Conservation (phyloP, 2,113 vertebrate species). For the Nematolebias whitei region DNA sequence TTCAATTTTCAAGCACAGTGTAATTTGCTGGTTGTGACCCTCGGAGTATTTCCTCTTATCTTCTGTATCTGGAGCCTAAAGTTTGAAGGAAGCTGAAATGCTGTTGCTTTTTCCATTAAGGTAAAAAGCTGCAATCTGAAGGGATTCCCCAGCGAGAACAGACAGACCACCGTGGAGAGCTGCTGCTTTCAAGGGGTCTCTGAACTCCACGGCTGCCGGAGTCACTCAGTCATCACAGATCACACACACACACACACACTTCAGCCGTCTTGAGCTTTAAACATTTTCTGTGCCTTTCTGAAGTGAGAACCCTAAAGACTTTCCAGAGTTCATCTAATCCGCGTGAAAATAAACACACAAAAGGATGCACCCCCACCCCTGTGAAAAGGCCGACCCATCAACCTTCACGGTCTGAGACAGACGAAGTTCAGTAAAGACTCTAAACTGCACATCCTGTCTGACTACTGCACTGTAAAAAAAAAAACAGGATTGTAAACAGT, state of each 20-base stretch:
- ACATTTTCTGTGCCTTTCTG: conserved; percentile 50
- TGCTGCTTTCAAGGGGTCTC: conserved; percentile 63
- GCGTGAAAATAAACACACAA: conserved; percentile 68
- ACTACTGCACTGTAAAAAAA: conserved; percentile 22
- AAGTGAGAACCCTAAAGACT: conserved; percentile 48
- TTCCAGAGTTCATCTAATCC: conserved; percentile 67
- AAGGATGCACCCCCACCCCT: conserved; percentile 33
- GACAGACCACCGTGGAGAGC: conserved; percentile 75
- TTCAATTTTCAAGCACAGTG: conserved; percentile 13
- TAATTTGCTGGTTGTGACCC: conserved; percentile 5
- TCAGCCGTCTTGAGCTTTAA: conserved; percentile 23
- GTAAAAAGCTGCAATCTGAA: conserved; percentile 64
- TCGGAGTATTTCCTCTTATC: conserved; percentile 31
- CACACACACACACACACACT: conserved; percentile 28
- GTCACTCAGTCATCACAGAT: conserved; percentile 71
- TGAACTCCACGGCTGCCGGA: conserved; percentile 72
- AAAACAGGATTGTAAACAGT: no score
- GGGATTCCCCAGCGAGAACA: conserved; percentile 73
- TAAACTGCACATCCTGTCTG: conserved; percentile 23
- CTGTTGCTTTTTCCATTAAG: conserved; percentile 65
- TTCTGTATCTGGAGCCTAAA: conserved; percentile 15
- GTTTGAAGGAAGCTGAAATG: conserved; percentile 22
- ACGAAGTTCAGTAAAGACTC: neutral
- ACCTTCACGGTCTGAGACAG: conserved; percentile 3
- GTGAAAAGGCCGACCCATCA: conserved; percentile 36